Evolutionary conservation across 2,113 vertebrate genomes (phyloP).

Genomic region (Felis catus): DNA sequence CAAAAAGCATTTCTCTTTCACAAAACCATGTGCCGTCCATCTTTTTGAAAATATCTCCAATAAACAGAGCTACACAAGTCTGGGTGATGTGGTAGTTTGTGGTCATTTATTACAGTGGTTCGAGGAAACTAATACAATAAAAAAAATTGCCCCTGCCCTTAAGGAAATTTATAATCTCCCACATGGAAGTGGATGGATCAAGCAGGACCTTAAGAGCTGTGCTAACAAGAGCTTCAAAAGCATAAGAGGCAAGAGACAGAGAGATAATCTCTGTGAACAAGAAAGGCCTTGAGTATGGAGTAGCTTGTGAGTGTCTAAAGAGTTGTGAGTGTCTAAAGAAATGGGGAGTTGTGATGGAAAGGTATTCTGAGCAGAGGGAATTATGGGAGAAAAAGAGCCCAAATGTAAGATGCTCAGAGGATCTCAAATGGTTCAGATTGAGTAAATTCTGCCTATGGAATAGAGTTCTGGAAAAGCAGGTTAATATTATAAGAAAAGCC

Average conservation of each 20-base stretch:
- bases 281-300: background rate
- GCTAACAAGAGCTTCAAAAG: background rate
- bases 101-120: background rate
- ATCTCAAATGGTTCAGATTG: background rate
- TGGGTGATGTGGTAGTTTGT: background rate
- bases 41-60: background rate
- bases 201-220: background rate
- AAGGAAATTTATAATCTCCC: background rate
- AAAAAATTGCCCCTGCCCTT: too few species aligned
- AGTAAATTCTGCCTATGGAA: background rate
- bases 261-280: background rate
- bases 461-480: background rate
- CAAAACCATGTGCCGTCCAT: background rate
- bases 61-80: background rate
- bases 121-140: background rate
- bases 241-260: background rate
- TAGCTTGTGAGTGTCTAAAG: background rate
- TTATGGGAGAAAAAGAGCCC: background rate
- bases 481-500: background rate
- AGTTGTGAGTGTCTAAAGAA: background rate
- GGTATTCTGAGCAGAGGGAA: background rate
- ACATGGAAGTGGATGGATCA: background rate
- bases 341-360: background rate
- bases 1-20: background rate
- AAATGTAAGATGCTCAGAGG: background rate